Conservation (phyloP, 2,113 vertebrate genomes). For the Perccottus glenii region DNA sequence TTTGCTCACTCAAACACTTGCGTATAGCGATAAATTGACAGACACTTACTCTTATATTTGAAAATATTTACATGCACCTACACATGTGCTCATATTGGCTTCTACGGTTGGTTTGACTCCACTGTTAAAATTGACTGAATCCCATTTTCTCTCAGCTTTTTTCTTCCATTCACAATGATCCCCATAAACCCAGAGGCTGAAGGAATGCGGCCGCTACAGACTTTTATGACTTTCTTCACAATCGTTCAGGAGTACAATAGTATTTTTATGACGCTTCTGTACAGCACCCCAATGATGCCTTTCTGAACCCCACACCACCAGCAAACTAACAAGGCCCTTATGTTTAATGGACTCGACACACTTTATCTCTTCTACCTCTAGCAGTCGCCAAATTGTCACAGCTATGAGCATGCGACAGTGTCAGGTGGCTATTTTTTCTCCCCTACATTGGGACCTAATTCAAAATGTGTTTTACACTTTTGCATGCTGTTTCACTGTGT, state of each 20-base stretch:
- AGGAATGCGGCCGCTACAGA: slow-evolving; percentile 35
- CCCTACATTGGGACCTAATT: slow-evolving; percentile 61
- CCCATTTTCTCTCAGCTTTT: slow-evolving; percentile 37
- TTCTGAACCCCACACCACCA: slow-evolving; percentile 13
- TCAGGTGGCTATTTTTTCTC: slow-evolving; percentile 20
- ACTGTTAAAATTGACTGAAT: slow-evolving; percentile 29
- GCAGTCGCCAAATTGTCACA: slow-evolving; percentile 31
- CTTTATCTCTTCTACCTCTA: slow-evolving; percentile 30
- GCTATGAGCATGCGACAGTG: slow-evolving; percentile 10
- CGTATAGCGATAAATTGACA: background rate
- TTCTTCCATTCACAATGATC: slow-evolving; percentile 12
- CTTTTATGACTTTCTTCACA: slow-evolving; percentile 44
- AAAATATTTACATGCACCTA: slow-evolving; percentile 2
- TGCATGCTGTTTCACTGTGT: slow-evolving; percentile 34
- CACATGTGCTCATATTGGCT: slow-evolving; percentile 4
- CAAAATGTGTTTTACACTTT: slow-evolving; percentile 28
- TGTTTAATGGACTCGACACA: slow-evolving; percentile 62
- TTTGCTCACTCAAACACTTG: slow-evolving; percentile 1
- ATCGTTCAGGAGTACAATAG: slow-evolving; percentile 46
- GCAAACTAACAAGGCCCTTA: slow-evolving; percentile 65
- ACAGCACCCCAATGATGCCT: background rate
- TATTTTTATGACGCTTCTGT: slow-evolving; percentile 56
- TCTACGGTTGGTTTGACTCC: slow-evolving; percentile 19
- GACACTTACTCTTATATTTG: too few relatives aligned
- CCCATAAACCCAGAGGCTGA: slow-evolving; percentile 40